Evolutionary conservation across 2,888 invertebrate species (phyloP), one percentile per base, ranked within the genome.

Genomic region (Andrena dorsata): DNA sequence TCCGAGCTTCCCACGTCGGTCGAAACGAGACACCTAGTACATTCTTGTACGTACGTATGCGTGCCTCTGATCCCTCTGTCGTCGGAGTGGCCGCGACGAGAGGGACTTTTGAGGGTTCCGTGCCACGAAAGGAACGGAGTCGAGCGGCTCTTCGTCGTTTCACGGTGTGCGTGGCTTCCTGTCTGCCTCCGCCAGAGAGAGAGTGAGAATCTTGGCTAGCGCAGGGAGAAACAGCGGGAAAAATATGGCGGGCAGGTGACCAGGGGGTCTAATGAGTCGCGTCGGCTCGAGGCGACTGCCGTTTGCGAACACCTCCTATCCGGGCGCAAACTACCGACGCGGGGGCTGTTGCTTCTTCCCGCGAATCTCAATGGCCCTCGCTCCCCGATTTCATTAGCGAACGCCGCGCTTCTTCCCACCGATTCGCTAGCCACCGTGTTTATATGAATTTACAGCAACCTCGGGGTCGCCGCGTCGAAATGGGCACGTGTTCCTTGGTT

Each of bases 51-150:
- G 63, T 28, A n/a, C 6, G 35, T 58, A 47, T 23, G 49, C 56
- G 66, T 28, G 56, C 7, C 70, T 23, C 68, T 60, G 78, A 20
- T 76, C 69, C 69, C 65, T 73, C 78, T 51, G 53, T 76, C 73
- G 83, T 76, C 76, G 83, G 82, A 81, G 77, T 76, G 64, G 71
- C 78, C 53, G 70, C 23, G 60, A 82, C 81, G 64, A 75, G 86
- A 82, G 82, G 75, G 86, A 84, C 77, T 83, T 86, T 79, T 56
- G 86, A 79, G 79, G 81, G 81, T 75, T 77, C 35, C 65, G 70
- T 65, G 76, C 53, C 58, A 71, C 80, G 84, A 83, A 83, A 84
- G 80, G 80, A 76, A 68, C 77, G 71, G 56, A 82, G 76, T 73
- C 70, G 83, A 60, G 77, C 35, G 72, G 51, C 58, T 61, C 49